Evolutionary conservation across 2,888 invertebrate genomes (phyloP).

Genomic region (Tyria jacobaeae): DNA sequence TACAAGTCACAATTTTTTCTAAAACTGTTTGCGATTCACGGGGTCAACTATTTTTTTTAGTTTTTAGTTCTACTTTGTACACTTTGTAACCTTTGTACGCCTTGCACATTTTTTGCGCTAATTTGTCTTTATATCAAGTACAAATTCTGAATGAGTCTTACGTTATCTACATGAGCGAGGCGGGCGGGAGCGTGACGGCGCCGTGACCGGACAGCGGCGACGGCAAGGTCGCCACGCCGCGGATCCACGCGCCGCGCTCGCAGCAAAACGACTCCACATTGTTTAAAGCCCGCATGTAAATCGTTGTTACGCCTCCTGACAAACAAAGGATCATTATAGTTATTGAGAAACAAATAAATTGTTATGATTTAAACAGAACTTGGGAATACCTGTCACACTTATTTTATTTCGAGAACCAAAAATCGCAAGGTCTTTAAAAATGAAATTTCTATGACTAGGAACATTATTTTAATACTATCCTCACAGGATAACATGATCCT

Average conservation of each 20-base stretch:
- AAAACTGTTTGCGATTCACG: no score
- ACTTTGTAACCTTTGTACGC: no score
- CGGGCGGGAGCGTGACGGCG: constrained; percentile 79
- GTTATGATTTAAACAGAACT: background rate
- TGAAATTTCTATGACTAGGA: no score
- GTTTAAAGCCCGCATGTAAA: constrained; percentile 88
- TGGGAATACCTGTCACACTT: background rate
- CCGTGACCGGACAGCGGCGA: constrained; percentile 88
- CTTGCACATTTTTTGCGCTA: no score
- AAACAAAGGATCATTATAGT: background rate
- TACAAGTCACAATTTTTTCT: no score
- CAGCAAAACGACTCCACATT: constrained; percentile 90
- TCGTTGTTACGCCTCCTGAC: constrained; percentile 88
- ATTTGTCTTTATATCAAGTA: no score
- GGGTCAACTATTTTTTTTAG: no score
- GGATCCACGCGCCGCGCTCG: constrained; percentile 87
- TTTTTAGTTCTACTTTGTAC: no score
- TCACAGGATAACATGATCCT: no score
- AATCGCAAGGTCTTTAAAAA: no score
- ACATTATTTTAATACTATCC: no score
- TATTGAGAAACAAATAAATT: background rate
- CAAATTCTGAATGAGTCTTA: background rate
- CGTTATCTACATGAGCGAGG: constrained; percentile 74
- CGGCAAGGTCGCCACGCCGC: constrained; percentile 88
- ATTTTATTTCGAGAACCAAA: no score